Conservation (phyloP, 92 coral and sea anemone genomes). For the Plumapathes pennacea region DNA sequence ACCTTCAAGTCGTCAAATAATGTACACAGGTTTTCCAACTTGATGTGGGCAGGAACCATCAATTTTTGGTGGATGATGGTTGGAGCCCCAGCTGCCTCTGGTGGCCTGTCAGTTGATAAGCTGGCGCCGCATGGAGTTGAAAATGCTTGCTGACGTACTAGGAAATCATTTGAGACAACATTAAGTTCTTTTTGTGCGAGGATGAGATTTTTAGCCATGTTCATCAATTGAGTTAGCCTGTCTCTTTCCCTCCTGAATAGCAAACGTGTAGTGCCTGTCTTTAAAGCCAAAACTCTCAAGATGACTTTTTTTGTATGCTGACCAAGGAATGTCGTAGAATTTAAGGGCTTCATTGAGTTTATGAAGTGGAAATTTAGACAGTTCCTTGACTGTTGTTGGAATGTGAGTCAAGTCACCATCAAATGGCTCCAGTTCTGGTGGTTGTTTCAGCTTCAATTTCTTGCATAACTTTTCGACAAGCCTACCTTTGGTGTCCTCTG, state of each 20-base stretch:
- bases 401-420: conserved; percentile 7
- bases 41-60: background rate
- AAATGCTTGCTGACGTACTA: background rate
- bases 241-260: conserved; percentile 5
- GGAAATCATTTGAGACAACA: background rate
- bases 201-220: background rate
- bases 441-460: background rate
- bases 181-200: background rate
- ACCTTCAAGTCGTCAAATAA: no score
- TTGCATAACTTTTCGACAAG: conserved; percentile 14
- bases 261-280: background rate
- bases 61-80: background rate
- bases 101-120: background rate
- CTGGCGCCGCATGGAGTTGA: background rate
- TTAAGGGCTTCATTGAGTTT: background rate
- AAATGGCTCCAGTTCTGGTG: background rate
- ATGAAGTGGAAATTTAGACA: background rate
- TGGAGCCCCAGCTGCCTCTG: no score
- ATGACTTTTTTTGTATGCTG: conserved; percentile 6
- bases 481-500: conserved; percentile 1
- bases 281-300: conserved; percentile 7
- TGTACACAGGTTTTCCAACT: no score
- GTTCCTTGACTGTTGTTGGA: conserved; percentile 3
- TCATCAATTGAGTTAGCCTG: background rate
- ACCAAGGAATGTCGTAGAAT: background rate